Evolutionary conservation across 2,888 invertebrate genomes (phyloP).

Genomic region (Prosapia bicincta): DNA sequence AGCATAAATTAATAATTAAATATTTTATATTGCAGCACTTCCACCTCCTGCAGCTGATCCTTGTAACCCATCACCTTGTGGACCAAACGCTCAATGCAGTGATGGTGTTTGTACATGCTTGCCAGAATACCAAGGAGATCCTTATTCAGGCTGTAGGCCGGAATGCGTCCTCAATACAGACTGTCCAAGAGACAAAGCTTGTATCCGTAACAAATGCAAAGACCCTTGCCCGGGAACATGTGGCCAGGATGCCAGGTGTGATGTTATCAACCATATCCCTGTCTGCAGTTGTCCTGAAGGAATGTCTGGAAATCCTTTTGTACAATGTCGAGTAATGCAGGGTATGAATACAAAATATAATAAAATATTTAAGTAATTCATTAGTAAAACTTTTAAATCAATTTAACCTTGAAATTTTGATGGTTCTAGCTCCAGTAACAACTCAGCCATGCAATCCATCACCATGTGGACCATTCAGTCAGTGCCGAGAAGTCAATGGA

Average conservation of each 20-base stretch:
- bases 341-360: not conserved
- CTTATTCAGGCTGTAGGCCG: constrained; percentile 68
- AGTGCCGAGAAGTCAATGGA: constrained; percentile 67
- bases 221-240: constrained; percentile 69
- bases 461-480: constrained; percentile 52
- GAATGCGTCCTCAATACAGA: constrained; percentile 56
- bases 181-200: constrained; percentile 55
- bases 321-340: constrained; percentile 38
- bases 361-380: no score
- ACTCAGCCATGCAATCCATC: constrained; percentile 57
- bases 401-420: no score
- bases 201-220: constrained; percentile 63
- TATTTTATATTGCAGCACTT: constrained; percentile 30
- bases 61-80: constrained; percentile 76
- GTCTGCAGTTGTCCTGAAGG: constrained; percentile 67
- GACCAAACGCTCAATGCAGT: constrained; percentile 63
- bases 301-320: constrained; percentile 61
- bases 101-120: constrained; percentile 70
- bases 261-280: constrained; percentile 66
- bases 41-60: constrained; percentile 49
- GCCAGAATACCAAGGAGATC: constrained; percentile 66
- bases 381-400: no score
- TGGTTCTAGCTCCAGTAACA: constrained; percentile 41
- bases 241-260: constrained; percentile 63
- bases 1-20: no score